phyloP scores from a whole-genome alignment of 1,140 invertebrate genomes.

The Eurosta solidaginis region DNA sequence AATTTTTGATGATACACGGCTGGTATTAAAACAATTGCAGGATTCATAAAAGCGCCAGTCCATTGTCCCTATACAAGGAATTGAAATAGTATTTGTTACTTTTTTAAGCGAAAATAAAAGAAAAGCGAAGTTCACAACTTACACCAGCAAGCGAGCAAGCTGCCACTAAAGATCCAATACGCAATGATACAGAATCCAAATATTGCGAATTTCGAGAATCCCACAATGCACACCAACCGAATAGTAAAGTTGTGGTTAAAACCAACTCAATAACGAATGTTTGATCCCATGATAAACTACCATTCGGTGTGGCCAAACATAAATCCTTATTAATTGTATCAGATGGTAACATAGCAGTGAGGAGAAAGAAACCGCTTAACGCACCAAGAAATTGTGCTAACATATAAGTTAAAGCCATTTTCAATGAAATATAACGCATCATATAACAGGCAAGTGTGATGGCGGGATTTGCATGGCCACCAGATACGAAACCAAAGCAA shows the following conservation, averaged over 20 bases:
- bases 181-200: constrained; percentile 18
- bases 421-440: constrained; percentile 2
- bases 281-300: constrained; percentile 57
- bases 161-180: neutral
- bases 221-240: constrained; percentile 20
- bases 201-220: neutral
- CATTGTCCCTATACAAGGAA: constrained; percentile 63
- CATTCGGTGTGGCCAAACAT: constrained; percentile 66
- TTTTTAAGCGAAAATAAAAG: too few species aligned
- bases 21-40: constrained; percentile 73
- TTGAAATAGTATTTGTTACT: too few species aligned
- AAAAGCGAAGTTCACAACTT: neutral
- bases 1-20: constrained; percentile 71
- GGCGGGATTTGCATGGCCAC: constrained; percentile 88
- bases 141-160: constrained; percentile 6
- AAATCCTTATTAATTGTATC: constrained; percentile 64
- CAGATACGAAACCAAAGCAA: constrained; percentile 80
- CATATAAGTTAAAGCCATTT: constrained; percentile 73
- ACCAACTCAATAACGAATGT: constrained; percentile 60
- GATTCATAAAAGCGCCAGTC: constrained; percentile 77
- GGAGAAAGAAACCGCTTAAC: constrained; percentile 67
- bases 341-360: constrained; percentile 59
- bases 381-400: constrained; percentile 74
- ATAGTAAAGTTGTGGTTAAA: constrained; percentile 51
- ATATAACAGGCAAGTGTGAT: constrained; percentile 64